These are phyloP conservation scores for Sphecodes monilicornis DNA, from an alignment of 2,888 invertebrate genomes.

Conservation along the genomic window DNA sequence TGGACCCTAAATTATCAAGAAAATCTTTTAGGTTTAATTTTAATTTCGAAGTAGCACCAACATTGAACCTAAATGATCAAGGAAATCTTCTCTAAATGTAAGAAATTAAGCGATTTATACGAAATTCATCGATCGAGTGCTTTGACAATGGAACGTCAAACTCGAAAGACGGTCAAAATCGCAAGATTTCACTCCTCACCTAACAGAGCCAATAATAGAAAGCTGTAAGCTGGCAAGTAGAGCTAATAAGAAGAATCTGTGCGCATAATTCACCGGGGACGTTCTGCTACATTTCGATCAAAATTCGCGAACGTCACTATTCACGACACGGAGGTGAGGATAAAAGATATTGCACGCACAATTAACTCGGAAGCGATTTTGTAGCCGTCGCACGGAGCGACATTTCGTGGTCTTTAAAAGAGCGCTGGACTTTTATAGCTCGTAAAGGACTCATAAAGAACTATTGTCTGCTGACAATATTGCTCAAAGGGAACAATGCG, in stretches of 20 bases:
- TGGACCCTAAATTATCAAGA: not conserved
- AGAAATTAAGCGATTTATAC: too few species aligned
- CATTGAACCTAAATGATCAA: too few species aligned
- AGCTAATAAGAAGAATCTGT: not conserved
- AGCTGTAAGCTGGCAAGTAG: not conserved
- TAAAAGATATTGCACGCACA: not conserved
- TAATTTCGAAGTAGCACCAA: too few species aligned
- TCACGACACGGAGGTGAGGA: not conserved
- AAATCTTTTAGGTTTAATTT: too few species aligned
- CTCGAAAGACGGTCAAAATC: not conserved
- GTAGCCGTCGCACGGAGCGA: not conserved
- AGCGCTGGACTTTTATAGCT: slow-evolving; percentile 4
- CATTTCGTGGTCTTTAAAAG: slow-evolving; percentile 1
- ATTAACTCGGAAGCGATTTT: not conserved
- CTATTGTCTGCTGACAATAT: slow-evolving; percentile 17
- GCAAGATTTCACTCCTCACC: not conserved
- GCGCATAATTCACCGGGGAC: not conserved
- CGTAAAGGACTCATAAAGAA: slow-evolving; percentile 10
- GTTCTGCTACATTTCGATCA: not conserved
- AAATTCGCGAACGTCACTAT: not conserved
- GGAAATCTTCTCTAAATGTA: too few species aligned
- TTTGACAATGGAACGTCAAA: too few species aligned
- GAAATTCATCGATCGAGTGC: too few species aligned
- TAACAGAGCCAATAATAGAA: not conserved
- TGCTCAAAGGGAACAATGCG: slow-evolving; percentile 13